Percentiles rank a stretch among this genome's conserved stretches.
These are phyloP conservation scores for Teleogryllus oceanicus DNA, from an alignment of 2,888 invertebrate genomes.

Conservation along the genomic window DNA sequence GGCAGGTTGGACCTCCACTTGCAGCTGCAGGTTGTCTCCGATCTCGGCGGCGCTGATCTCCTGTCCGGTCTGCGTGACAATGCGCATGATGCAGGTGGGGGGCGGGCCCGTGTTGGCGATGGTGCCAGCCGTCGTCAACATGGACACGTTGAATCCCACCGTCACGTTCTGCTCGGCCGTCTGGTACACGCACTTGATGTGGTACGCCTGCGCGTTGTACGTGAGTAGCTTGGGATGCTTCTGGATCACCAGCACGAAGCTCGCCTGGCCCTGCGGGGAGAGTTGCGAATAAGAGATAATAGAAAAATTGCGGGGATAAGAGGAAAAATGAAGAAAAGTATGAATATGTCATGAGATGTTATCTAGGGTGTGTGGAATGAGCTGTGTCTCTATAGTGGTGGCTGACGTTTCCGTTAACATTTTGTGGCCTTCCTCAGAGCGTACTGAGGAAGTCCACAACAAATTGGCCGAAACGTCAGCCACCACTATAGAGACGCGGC, in stretches of 20 bases:
- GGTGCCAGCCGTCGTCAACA: constrained; percentile 91
- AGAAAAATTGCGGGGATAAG: too few relatives aligned
- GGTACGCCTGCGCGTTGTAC: constrained; percentile 91
- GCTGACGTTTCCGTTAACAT: too few relatives aligned
- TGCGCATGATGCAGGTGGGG: constrained; percentile 87
- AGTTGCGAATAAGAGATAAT: too few relatives aligned
- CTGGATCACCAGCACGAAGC: constrained; percentile 91
- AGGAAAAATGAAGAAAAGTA: too few relatives aligned
- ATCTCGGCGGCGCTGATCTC: constrained; percentile 90
- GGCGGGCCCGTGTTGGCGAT: constrained; percentile 94
- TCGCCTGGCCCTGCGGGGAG: constrained; percentile 71
- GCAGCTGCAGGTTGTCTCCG: constrained; percentile 81
- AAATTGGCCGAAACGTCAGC: too few relatives aligned
- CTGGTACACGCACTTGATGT: constrained; percentile 92
- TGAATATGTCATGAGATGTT: too few relatives aligned
- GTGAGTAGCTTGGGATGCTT: constrained; percentile 94
- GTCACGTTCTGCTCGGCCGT: constrained; percentile 91
- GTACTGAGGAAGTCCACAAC: too few relatives aligned
- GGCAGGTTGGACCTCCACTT: constrained; percentile 76
- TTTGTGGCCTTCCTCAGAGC: too few relatives aligned
- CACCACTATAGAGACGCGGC: too few relatives aligned
- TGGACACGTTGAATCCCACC: constrained; percentile 89
- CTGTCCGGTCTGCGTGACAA: constrained; percentile 79
- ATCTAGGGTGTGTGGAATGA: too few relatives aligned
- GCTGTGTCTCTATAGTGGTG: too few relatives aligned